phyloP scores from a whole-genome alignment of 2,888 invertebrate species.

The Crioceris asparagi region DNA sequence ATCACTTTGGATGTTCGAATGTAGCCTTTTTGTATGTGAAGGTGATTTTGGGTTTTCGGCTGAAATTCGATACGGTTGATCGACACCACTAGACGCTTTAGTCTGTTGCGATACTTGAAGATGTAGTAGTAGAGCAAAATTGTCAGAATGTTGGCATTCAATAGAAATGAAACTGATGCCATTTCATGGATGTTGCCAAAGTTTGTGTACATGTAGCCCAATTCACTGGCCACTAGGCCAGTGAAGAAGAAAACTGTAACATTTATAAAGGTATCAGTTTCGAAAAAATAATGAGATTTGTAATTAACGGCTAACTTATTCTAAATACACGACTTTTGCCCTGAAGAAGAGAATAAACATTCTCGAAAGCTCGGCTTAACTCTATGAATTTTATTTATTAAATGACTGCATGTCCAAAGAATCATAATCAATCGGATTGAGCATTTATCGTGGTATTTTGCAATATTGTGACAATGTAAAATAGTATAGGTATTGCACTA shows the following conservation, averaged over 20 bases:
- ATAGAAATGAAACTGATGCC: neutral
- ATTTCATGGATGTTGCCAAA: neutral
- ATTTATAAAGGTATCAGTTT: neutral
- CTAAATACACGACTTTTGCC: no score
- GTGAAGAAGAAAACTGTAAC: neutral
- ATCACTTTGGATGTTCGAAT: constrained; percentile 22
- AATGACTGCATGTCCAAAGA: no score
- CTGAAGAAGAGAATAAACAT: no score
- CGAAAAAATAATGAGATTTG: no score
- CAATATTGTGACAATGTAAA: no score
- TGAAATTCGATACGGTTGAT: constrained; percentile 19
- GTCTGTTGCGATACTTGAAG: neutral
- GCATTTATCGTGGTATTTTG: no score
- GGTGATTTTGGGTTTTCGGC: constrained; percentile 23
- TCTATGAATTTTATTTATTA: no score
- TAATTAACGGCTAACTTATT: no score
- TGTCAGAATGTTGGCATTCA: neutral
- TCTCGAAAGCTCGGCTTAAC: no score
- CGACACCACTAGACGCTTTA: neutral
- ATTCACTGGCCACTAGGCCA: neutral
- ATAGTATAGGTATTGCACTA: no score
- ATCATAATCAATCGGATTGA: no score
- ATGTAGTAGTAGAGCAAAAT: neutral
- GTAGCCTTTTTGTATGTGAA: constrained; percentile 16
- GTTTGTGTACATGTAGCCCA: neutral